Base-by-base conservation (phyloP, 2,888 invertebrate genomes). In the Chymomyza procnemis region DNA sequence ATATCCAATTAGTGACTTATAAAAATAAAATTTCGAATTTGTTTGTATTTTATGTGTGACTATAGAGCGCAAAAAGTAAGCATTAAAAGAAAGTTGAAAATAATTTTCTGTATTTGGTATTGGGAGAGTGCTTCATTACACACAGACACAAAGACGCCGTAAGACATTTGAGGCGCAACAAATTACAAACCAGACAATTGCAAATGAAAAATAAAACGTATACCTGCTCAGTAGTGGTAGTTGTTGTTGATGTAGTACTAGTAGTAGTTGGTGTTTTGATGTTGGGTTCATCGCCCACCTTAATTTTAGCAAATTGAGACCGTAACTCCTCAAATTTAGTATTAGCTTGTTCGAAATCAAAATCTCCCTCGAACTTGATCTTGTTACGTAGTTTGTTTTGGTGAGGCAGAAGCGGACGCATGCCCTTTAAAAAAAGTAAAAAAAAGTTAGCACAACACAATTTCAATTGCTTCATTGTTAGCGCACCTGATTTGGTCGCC, bases 301-400 rank as follows among this genome's bases (percentile, higher is more conserved):
- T 96, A 58, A 95, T 92, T 92, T 97, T 97, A 67, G 96, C 94
- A 71, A 99, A 92, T 90, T 98, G 96, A 86, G 93, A 95, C 84
- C 95, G 94, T 67, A 99, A 92, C 91, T 98, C 97, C 88, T 98
- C 97, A 91, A 99, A 99, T 92, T 99, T 95, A 50, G 97, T 97
- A 91, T 99, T 99, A 68, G 99, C 98, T 91, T 97, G 97, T 91
- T 99, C 99, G 90, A 99, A 99, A 92, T 99, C 99, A 89, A 97
- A 99, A 89, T 99, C 99, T 82, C 95, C 96, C 78, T 98, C 98
- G 91, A 98, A 99, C 91, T 97, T 97, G 76, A 98, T 93, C 14
- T 92, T 83, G 91, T 90, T 92, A 47, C 89, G 89, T 59, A 86
- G 83, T 91, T 93, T 68, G 91, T 92, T 80, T 76, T 90, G 89